These are phyloP conservation scores for Butorides virescens DNA, from an alignment of 2,113 vertebrate species.

Conservation along the genomic window DNA sequence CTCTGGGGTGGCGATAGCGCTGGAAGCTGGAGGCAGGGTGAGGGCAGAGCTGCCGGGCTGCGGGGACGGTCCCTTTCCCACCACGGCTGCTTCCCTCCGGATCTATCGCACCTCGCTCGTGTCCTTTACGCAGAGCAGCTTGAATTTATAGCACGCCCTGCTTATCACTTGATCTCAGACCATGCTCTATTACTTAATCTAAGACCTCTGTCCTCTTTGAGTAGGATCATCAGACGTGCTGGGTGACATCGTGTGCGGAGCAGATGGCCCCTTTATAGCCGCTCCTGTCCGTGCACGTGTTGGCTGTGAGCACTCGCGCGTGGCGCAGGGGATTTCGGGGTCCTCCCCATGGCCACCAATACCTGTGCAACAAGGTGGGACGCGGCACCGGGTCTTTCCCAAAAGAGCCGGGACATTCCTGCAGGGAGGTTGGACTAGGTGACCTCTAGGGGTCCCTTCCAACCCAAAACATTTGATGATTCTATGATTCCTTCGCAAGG, in stretches of 20 bases:
- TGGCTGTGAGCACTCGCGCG: accelerated
- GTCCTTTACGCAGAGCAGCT: background rate
- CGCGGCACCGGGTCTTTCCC: background rate
- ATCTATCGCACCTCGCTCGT: background rate
- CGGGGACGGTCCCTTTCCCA: background rate
- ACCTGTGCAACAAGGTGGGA: background rate
- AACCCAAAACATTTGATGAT: too few relatives aligned
- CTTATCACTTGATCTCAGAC: background rate
- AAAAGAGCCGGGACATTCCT: background rate
- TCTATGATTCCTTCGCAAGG: background rate
- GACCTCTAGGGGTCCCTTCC: too few relatives aligned
- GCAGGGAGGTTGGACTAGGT: too few relatives aligned
- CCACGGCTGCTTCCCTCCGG: background rate
- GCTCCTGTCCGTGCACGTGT: accelerated
- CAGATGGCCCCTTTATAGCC: background rate
- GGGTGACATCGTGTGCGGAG: accelerated
- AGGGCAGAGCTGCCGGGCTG: background rate
- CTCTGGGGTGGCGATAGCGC: background rate
- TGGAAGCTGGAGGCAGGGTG: background rate
- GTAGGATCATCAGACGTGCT: background rate
- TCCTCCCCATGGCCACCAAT: background rate
- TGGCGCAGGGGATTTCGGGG: accelerated
- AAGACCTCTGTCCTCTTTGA: accelerated
- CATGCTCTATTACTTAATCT: background rate
- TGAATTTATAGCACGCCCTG: background rate